Evolutionary conservation across 2,888 invertebrate species (phyloP), one percentile per base, ranked within the genome.

Genomic region (Nemotelus pantherinus): DNA sequence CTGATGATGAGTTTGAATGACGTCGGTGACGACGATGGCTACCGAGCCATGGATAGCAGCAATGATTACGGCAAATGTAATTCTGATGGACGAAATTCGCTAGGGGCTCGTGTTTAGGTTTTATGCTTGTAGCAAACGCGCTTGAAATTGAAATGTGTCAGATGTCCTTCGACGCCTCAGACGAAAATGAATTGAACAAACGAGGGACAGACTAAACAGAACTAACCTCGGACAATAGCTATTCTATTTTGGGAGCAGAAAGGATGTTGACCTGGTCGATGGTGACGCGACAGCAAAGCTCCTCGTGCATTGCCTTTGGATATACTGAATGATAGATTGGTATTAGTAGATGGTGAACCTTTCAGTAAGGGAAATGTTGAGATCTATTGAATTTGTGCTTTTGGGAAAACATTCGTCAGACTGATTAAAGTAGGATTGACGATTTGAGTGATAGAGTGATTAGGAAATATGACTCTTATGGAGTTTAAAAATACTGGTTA

Each of bases 221-320:
- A 64, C 76, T 76, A 76, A 76, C 76, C 76, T 76, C 6, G 67
- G 76, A 10, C 65, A 76, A 76, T 76, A 55, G 1, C 25, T 25
- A 25, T 25, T 25, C 25, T 25, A 25, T 6, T 10, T 41, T 65
- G 5, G 39, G 7, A 6, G 58, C 58, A n/a, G 3, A 58, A 58
- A 39, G 58, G 39, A 58, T 25, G 25, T 25, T 25, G 25, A 58
- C n/a, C 25, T 58, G 5, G 3, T 58, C 5, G n/a, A 25, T 10
- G 58, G 3, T n/a, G 58, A 4, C 58, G 6, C n/a, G 58, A 9
- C 58, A 58, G n/a, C 39, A 25, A 25, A 25, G 25, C 25, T 25
- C 25, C 1, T 25, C 25, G 25, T 25, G 25, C 25, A 25, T 25
- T 25, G 25, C 25, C 25, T 25, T 25, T 25, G 25, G 25, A 25